These are phyloP conservation scores for Deilephila porcellus DNA, from an alignment of 2,888 invertebrate genomes.

Conservation along the genomic window DNA sequence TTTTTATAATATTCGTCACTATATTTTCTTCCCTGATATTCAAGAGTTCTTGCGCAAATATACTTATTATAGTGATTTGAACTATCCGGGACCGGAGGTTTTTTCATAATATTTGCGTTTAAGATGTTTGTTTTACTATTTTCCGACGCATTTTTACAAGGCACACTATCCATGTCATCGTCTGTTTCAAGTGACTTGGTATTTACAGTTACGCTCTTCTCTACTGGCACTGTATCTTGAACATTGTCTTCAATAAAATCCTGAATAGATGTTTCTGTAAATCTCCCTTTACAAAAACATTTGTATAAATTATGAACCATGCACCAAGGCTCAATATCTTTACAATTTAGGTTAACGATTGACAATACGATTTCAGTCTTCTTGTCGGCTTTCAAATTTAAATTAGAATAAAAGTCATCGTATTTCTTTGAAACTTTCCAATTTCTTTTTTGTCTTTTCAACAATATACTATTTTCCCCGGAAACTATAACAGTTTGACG, in stretches of 20 bases:
- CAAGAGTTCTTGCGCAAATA: slow-evolving; percentile 58
- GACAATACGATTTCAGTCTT: slow-evolving; percentile 51
- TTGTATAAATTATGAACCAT: slow-evolving; percentile 87
- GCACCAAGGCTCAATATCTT: slow-evolving; percentile 86
- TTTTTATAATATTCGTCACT: slow-evolving; percentile 57
- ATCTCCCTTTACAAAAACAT: slow-evolving; percentile 86
- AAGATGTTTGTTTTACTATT: not conserved
- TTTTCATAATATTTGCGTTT: slow-evolving; percentile 1
- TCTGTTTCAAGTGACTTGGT: not conserved
- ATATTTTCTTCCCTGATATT: slow-evolving; percentile 63
- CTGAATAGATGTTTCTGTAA: slow-evolving; percentile 44
- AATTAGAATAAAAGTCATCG: slow-evolving; percentile 78
- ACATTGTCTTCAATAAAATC: not conserved
- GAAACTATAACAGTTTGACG: slow-evolving; percentile 88
- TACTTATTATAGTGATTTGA: slow-evolving; percentile 34
- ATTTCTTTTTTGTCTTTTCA: slow-evolving; percentile 84
- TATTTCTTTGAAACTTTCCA: slow-evolving; percentile 86
- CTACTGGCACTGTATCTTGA: not conserved
- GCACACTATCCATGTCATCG: not conserved
- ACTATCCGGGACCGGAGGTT: slow-evolving; percentile 10
- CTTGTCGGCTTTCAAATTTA: slow-evolving; percentile 54
- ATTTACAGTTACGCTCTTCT: not conserved
- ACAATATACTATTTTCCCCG: slow-evolving; percentile 86
- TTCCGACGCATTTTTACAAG: not conserved
- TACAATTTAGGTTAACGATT: slow-evolving; percentile 59